Evolutionary conservation across 1,140 invertebrate genomes (phyloP).

Genomic region (Rhysida immarginata): DNA sequence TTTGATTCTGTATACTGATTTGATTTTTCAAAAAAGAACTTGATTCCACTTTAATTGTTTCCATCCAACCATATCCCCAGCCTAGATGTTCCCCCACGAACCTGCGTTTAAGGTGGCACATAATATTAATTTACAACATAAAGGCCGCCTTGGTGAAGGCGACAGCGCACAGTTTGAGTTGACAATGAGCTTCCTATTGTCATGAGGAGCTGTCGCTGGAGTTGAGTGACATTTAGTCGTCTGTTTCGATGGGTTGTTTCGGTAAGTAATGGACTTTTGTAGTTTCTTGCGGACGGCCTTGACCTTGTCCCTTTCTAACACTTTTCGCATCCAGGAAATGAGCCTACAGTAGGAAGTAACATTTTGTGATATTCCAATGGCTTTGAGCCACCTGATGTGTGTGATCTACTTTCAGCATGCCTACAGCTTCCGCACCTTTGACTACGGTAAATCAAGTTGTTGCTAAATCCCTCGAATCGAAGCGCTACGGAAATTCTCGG

Average conservation of each 20-base stretch:
- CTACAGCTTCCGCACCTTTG: neutral
- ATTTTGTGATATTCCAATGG: neutral
- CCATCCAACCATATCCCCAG: neutral
- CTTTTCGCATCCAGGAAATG: neutral
- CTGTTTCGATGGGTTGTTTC: neutral
- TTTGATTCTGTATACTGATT: neutral
- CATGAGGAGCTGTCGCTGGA: neutral
- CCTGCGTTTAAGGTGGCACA: neutral
- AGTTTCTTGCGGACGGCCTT: neutral
- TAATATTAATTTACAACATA: neutral
- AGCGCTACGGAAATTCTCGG: too few relatives aligned
- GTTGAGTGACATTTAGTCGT: neutral
- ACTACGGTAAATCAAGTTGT: neutral
- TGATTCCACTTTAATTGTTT: neutral
- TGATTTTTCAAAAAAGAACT: neutral
- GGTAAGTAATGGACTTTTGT: neutral
- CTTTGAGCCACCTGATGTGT: neutral
- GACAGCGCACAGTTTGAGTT: neutral
- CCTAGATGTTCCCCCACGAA: neutral
- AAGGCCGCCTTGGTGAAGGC: neutral
- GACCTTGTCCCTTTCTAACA: neutral
- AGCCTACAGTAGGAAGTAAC: neutral
- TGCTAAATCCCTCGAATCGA: neutral
- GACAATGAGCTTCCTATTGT: neutral
- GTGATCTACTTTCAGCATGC: neutral